Percentiles rank a stretch among this genome's conserved stretches.
Conservation (phyloP, 2,888 invertebrate species). For the Hyppa rectilinea region DNA sequence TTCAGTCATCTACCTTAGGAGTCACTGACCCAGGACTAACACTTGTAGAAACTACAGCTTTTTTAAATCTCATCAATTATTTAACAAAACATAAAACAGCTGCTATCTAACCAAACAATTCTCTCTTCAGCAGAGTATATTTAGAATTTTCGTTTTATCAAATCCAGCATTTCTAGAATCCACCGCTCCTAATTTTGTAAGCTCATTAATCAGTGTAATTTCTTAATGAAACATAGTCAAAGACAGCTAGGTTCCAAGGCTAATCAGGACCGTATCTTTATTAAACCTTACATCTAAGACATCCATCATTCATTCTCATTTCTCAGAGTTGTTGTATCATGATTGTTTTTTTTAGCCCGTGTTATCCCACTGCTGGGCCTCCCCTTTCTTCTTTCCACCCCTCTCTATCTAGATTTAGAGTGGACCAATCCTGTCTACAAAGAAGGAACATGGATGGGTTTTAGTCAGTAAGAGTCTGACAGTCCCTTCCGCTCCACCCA, state of each 20-base stretch:
- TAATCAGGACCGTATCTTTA: constrained; percentile 29
- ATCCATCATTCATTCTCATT: constrained; percentile 21
- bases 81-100: neutral
- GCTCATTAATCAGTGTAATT: constrained; percentile 55
- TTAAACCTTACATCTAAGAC: constrained; percentile 19
- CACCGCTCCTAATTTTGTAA: constrained; percentile 40
- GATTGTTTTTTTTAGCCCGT: too few relatives aligned
- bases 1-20: neutral
- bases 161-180: constrained; percentile 1
- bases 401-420: too few relatives aligned
- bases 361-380: too few relatives aligned
- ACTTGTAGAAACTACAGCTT: neutral
- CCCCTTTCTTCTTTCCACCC: too few relatives aligned
- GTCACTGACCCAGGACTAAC: too few relatives aligned
- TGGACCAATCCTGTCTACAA: too few relatives aligned
- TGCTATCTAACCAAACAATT: neutral
- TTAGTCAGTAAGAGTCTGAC: too few relatives aligned
- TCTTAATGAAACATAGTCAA: constrained; percentile 44
- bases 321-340: constrained; percentile 9
- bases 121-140: neutral
- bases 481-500: too few relatives aligned
- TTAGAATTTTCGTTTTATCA: constrained; percentile 16
- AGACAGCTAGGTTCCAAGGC: constrained; percentile 29
- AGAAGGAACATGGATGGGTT: too few relatives aligned
- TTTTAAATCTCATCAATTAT: neutral